Evolutionary conservation across 2,888 invertebrate species (phyloP).

Genomic region (Drosophila crucigera): DNA sequence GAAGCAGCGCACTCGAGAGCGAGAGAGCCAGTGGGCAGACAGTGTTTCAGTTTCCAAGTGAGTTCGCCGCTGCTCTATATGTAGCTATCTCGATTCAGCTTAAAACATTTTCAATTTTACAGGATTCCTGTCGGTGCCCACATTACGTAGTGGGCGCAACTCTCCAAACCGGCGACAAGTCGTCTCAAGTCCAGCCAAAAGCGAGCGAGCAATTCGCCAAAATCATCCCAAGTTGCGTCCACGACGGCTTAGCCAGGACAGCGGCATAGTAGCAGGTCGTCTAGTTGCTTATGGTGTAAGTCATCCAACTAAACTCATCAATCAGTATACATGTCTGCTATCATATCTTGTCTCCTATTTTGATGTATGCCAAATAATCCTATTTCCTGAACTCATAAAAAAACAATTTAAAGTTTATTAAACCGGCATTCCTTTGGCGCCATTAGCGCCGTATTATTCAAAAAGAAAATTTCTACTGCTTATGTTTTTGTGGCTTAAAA

Average conservation of each 20-base stretch:
- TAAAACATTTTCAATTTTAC: background rate
- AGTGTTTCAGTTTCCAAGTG: slow-evolving; percentile 73
- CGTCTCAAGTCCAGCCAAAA: slow-evolving; percentile 84
- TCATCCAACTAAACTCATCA: background rate
- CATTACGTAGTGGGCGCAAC: slow-evolving; percentile 72
- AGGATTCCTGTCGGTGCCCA: slow-evolving; percentile 84
- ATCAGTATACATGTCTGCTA: background rate
- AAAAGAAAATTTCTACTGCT: background rate
- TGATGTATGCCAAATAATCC: background rate
- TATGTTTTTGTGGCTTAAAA: background rate
- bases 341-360: background rate
- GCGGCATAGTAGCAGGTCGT: slow-evolving; percentile 83
- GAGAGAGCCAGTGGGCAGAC: slow-evolving; percentile 46
- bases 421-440: background rate
- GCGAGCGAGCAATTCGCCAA: slow-evolving; percentile 71
- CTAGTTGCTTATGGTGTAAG: slow-evolving; percentile 76
- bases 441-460: background rate
- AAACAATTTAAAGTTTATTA: background rate
- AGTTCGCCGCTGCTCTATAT: background rate
- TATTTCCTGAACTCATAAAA: background rate
- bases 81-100: too few relatives aligned
- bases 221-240: slow-evolving; percentile 64
- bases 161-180: slow-evolving; percentile 75
- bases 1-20: slow-evolving; percentile 55
- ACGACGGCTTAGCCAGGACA: slow-evolving; percentile 84